Base-by-base conservation (phyloP, 30 jellyfish, hydroid and myxozoan species). In the Haliclystus octoradiatus region DNA sequence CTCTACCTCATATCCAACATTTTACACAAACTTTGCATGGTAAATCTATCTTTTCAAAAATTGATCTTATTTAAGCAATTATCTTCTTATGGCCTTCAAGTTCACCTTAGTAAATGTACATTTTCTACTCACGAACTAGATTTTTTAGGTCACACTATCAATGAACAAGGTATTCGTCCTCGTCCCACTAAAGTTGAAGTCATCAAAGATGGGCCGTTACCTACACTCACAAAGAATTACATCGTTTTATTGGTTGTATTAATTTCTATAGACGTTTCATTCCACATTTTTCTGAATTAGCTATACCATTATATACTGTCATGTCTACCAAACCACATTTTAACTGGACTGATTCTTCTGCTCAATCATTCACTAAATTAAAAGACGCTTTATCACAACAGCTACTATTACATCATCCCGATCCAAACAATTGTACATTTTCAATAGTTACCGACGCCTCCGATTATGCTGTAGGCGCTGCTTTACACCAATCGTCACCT, bases 221-320 rank as follows among this genome's bases (percentile, higher is more conserved):
- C 76, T 22, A 28, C 65, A 1, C 23, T 65, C 2, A 3, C 61
- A 2, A 30, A 65, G 47, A 31, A 19, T 19, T 65, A 34, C 3
- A 69, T 31, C 1, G 81, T 63, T 30, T 64, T 34, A n/a, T 26
- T 51, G 63, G 82, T 15, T 51, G 66, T 15, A 12, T 65, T 35
- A 47, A 64, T 19, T 26, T 75, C 34, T 75, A 75, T 28, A 73
- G 81, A 15, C 65, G 89, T 19, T 67, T 76, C 76, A 67, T 67
- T 26, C 76, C 67, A 12, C 33, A 69, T 24, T 66, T 67, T 26
- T 74, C 89, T 34, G 4, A 50, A 19, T 15, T 53, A 3, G 25
- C 47, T 9, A 74, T 31, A 2, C 89, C 89, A 31, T 75, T 76
- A 28, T n/a, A n/a, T n/a, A n/a, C n/a, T n/a, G n/a, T n/a, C n/a